These are phyloP conservation scores for Danio rerio DNA, from an alignment of 2,113 vertebrate species.

Conservation along the genomic window GRCz12tu NC_133182.1:75526001-75526500, in stretches of 20 bases:
- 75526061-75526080: no score
- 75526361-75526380: background rate
- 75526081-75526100: background rate
- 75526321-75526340: background rate
- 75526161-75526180: background rate
- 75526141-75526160: no score
- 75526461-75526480: no score
- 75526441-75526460: no score
- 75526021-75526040: constrained; percentile 18
- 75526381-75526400: no score
- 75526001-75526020: constrained; percentile 38
- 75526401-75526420: no score
- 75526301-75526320: background rate
- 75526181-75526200: background rate
- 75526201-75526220: background rate
- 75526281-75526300: background rate
- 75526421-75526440: no score
- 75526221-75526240: background rate
- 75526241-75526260: no score
- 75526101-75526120: background rate
- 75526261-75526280: background rate
- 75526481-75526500: no score
- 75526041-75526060: constrained; percentile 15
- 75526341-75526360: background rate
- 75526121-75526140: background rate